Base-by-base conservation (phyloP, 2,797 vertebrate species). In the Falco naumanni region DNA sequence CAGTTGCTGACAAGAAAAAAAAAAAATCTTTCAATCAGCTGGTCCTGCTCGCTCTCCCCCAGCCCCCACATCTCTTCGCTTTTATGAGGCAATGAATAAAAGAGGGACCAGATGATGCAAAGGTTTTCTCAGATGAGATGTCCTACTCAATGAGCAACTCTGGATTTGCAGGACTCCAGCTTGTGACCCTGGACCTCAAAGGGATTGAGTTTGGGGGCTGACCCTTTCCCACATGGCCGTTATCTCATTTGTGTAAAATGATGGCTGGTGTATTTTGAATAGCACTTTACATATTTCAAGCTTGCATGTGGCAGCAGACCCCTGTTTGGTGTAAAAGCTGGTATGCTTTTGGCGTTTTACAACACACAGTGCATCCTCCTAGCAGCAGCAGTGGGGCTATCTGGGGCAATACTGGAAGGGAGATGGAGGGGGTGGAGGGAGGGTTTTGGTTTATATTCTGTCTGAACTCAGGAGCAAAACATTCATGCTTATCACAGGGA, bases 21-120 rank as follows among this genome's bases (percentile, higher is more conserved):
- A 70, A 92, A 83, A 65, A 25, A 84, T 68, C 57, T 82, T 97
- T 95, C 90, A 93, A 84, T 96, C 91, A 92, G 43, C 66, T 61
- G 56, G 77, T 65, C 28, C 0, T 10, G 22, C 75, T 95, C 25
- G 5, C 48, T 84, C 37, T 50, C 4, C 74, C 87, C 66, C 78
- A 93, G 6, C 84, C 75, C 90, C 68, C 72, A 74, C 65, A 64
- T 43, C 37, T 57, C 83, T 68, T 41, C 41, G 85, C 70, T 93
- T 93, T 96, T 95, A 95, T 83, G 89, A 96, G 84, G 57, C 80
- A 88, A 85, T 83, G 94, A 81, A 91, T 93, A 95, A 91, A 87
- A 74, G 68, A 64, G 56, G 31, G 48, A 56, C 65, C 34, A 83
- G 83, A 82, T 84, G 84, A 93, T 93, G 80, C 25, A 63, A 65